A percentile compares a stretch with the other conserved stretches of the same genome.
Evolutionary conservation across 2,113 vertebrate species (phyloP).

Genomic region (Uria lomvia): DNA sequence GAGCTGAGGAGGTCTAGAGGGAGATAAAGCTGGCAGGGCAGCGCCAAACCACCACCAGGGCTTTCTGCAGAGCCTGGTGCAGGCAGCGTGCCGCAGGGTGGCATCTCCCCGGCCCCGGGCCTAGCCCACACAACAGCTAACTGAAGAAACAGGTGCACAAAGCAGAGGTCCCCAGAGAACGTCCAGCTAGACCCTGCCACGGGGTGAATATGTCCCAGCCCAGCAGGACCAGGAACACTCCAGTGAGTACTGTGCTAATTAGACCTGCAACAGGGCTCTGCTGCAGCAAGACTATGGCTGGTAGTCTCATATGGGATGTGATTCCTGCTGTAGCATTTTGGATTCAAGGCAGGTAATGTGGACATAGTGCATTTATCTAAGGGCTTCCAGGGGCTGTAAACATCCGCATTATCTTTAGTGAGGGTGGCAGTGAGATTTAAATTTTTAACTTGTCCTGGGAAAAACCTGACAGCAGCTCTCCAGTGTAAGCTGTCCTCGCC

Average conservation of each 20-base stretch:
- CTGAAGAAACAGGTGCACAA: background rate
- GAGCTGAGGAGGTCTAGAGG: background rate
- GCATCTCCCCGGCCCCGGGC: background rate
- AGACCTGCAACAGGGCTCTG: background rate
- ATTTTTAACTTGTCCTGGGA: background rate
- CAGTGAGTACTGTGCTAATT: background rate
- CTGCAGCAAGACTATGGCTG: background rate
- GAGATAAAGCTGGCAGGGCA: background rate
- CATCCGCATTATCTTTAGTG: background rate
- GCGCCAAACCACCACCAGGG: rapidly evolving
- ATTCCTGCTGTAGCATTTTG: background rate
- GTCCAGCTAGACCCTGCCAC: background rate
- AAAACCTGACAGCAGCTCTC: background rate
- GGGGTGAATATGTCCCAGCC: background rate
- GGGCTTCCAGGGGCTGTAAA: background rate
- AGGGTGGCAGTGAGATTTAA: background rate
- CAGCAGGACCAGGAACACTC: background rate
- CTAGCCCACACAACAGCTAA: background rate
- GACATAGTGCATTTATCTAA: background rate
- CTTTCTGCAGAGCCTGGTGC: background rate
- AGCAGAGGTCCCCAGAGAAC: background rate
- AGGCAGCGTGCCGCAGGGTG: background rate
- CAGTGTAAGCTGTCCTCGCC: background rate
- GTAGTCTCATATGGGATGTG: background rate
- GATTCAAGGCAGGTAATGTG: background rate